Conservation (phyloP, 35 echinoderm and acorn worm species). For the Ophioderma brevispina region DNA sequence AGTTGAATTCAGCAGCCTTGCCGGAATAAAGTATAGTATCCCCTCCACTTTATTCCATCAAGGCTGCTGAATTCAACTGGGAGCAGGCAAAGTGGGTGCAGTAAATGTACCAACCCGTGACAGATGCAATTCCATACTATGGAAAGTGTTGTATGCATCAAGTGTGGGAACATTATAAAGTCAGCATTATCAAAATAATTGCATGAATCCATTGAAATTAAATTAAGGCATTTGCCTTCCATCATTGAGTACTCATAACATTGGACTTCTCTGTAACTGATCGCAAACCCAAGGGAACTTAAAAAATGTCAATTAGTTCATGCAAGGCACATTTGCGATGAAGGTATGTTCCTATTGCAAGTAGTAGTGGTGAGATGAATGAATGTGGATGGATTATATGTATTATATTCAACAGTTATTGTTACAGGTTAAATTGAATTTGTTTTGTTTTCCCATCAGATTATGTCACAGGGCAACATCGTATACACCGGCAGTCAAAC, state of each 20-base stretch:
- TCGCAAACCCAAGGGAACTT: not conserved
- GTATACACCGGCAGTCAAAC: no score
- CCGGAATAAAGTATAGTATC: no score
- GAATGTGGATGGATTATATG: no score
- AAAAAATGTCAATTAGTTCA: not conserved
- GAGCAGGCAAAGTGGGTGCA: no score
- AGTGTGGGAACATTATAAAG: not conserved
- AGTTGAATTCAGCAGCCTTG: no score
- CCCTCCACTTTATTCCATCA: no score
- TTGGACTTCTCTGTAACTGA: not conserved
- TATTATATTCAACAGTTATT: no score
- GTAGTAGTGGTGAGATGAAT: not conserved
- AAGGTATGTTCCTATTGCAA: not conserved
- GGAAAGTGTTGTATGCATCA: not conserved
- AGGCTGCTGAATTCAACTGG: no score
- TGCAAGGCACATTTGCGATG: not conserved
- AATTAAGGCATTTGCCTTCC: not conserved
- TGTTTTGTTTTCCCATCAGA: no score
- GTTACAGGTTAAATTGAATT: no score
- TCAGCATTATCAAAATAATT: not conserved
- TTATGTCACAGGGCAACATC: no score
- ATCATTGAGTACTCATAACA: not conserved
- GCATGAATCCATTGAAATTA: not conserved
- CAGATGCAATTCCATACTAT: not conserved
- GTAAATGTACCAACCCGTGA: no score